Evolutionary conservation across 2,113 vertebrate genomes (phyloP).

Genomic region (Zosterops borbonicus): DNA sequence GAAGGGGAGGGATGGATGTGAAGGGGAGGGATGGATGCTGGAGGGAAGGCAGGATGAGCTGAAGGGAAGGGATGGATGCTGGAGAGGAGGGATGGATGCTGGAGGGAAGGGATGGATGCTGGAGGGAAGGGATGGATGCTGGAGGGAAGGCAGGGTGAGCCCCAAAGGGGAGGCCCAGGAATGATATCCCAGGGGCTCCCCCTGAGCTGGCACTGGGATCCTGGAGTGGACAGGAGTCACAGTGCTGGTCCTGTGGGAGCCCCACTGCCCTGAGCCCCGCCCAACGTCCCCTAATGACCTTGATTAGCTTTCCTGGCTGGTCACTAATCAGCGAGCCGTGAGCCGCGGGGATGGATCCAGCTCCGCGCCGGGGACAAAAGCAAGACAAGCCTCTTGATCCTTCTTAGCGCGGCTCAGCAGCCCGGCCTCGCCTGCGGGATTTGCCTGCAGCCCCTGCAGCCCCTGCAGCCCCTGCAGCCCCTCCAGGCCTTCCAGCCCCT

Average conservation of each 20-base stretch:
- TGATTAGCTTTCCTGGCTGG: background rate
- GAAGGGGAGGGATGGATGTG: background rate
- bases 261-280: fast-evolving
- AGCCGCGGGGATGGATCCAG: background rate
- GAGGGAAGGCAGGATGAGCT: too few species aligned
- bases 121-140: too few species aligned
- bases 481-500: too few species aligned
- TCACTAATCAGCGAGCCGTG: background rate
- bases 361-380: background rate
- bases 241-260: background rate
- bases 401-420: background rate
- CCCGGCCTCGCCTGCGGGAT: background rate
- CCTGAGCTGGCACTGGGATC: too few species aligned
- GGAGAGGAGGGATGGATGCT: too few species aligned
- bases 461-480: too few species aligned
- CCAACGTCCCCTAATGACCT: background rate
- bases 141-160: too few species aligned
- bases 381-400: background rate
- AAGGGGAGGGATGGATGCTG: background rate
- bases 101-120: too few species aligned
- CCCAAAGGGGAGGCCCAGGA: background rate
- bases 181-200: fast-evolving
- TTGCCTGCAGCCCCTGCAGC: background rate
- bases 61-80: too few species aligned
- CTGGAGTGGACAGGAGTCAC: fast-evolving